Evolutionary conservation across 2,113 vertebrate species (phyloP), one percentile per base, ranked within the genome.

Genomic region (Pseudopodoces humilis): DNA sequence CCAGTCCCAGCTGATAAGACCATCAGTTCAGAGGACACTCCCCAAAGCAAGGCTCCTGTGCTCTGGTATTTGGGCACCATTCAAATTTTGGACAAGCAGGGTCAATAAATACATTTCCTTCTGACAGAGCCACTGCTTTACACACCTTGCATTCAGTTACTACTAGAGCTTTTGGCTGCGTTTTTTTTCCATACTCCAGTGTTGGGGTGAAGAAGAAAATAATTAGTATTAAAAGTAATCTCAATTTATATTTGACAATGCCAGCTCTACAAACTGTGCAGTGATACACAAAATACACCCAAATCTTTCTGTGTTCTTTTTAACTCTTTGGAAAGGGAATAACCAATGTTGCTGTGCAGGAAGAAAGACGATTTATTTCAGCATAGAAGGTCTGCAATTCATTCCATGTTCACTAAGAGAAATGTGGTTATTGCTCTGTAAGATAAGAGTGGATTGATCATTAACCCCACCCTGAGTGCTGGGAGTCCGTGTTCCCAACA

Each of bases 381-480:
- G 35, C 62, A 86, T 21, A 89, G 85, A 81, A 93, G 71, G 77
- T 58, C 87, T 90, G 92, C 52, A 71, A 90, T 56, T 71, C 25
- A 77, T 64, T 91, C 87, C 60, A 64, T 4, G 17, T 39, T 91
- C 74, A 35, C 78, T 22, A 85, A 39, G 52, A 93, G 71, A 81
- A 58, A 83, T 44, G 89, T 70, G 79, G 75, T 95, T 96, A 97
- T 94, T 97, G 94, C 95, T 96, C 41, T 91, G 3, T 33, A 52
- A 86, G 83, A 3, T 71, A 85, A 92, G 90, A 76, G 37, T 82
- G 76, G 71, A 94, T 46, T 59, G 64, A 88, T 82, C 65, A 56
- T 55, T 82, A 82, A 96, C 60, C 64, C 56, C 56, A 75, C 35
- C 59, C 83, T 74, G 64, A 86, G 60, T 64, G 88, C 82, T 74